phyloP scores from a whole-genome alignment of 1,140 invertebrate genomes.

The Orchestia grillus region DNA sequence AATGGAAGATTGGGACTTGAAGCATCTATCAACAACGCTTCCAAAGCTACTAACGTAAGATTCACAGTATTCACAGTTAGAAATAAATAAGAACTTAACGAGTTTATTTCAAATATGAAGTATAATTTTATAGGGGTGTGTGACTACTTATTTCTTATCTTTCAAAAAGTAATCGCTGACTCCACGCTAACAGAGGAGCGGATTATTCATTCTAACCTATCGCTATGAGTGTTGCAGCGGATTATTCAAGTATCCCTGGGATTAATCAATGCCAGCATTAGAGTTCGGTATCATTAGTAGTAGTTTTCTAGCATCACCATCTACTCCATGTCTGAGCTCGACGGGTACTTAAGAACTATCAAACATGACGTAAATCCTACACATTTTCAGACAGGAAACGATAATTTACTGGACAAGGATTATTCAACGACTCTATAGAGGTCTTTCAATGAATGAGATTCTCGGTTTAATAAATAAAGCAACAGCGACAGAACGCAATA shows the following conservation, averaged over 20 bases:
- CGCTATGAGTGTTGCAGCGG: neutral
- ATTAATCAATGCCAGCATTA: neutral
- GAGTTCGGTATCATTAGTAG: neutral
- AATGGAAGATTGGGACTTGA: constrained; percentile 43
- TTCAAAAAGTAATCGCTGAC: too few species aligned
- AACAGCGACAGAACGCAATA: neutral
- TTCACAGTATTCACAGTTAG: neutral
- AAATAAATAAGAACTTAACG: neutral
- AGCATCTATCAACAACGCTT: neutral
- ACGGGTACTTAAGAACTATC: neutral
- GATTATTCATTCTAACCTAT: neutral
- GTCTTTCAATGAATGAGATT: neutral
- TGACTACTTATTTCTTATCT: neutral
- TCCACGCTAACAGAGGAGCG: too few species aligned
- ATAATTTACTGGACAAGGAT: neutral
- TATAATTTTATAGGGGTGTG: neutral
- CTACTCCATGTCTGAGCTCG: neutral
- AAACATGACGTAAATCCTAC: neutral
- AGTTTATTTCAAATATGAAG: neutral
- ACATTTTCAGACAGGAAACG: neutral
- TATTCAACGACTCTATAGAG: neutral
- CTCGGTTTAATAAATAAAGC: neutral
- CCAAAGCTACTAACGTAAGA: neutral
- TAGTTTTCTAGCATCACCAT: neutral
- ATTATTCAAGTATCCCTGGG: neutral